A percentile compares a stretch with the other conserved stretches of the same genome.
phyloP scores from a whole-genome alignment of 2,113 vertebrate species.

The Chlorocebus sabaeus region DNA sequence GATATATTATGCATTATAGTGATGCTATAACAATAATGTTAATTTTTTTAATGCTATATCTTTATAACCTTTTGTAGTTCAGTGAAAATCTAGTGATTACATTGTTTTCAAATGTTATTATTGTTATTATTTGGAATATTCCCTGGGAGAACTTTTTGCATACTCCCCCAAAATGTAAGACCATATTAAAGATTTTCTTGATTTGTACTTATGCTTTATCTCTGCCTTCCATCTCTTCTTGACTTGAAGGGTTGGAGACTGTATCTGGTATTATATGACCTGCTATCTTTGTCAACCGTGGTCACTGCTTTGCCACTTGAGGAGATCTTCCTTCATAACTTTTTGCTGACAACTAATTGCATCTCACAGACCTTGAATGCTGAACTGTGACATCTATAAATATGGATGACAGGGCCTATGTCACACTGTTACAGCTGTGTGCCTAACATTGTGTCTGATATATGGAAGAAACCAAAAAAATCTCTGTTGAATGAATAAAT shows the following conservation, averaged over 20 bases:
- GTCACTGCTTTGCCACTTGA: neutral
- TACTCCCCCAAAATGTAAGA: neutral
- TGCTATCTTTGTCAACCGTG: neutral
- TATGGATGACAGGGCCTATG: neutral
- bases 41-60: neutral
- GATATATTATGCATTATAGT: neutral
- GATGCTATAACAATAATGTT: neutral
- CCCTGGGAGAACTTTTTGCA: neutral
- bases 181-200: neutral
- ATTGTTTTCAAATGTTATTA: neutral
- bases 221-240: neutral
- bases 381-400: neutral
- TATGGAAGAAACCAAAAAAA: neutral
- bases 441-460: neutral
- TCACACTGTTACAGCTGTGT: neutral
- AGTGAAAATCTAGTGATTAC: constrained; percentile 15
- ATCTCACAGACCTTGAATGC: neutral
- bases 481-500: neutral
- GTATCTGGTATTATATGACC: neutral
- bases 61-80: constrained; percentile 22
- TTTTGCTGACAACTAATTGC: neutral
- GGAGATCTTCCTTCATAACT: neutral
- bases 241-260: neutral
- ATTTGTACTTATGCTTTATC: neutral
- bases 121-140: constrained; percentile 18